Conservation (phyloP, 2,888 invertebrate genomes). For the Campaea margaritaria region DNA sequence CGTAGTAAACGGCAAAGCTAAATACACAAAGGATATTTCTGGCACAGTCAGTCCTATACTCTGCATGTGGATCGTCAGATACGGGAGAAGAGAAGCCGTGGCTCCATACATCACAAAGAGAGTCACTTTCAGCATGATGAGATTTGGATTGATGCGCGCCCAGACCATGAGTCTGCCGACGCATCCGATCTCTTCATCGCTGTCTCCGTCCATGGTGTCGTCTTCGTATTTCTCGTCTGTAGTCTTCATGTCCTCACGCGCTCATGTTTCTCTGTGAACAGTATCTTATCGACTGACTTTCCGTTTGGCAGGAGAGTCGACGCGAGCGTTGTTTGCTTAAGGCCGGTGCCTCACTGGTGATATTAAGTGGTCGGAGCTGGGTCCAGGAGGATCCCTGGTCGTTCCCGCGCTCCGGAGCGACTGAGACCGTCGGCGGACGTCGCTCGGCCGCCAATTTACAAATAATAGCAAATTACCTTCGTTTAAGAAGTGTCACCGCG, state of each 20-base stretch:
- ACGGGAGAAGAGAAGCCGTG: conserved; percentile 93
- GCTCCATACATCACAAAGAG: conserved; percentile 94
- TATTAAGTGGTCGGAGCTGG: conserved; percentile 55
- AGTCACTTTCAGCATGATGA: conserved; percentile 92
- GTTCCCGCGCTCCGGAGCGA: conserved; percentile 71
- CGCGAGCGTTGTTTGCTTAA: conserved; percentile 72
- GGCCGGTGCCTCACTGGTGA: conserved; percentile 52
- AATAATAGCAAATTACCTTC: conserved; percentile 85
- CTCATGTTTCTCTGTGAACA: conserved; percentile 68
- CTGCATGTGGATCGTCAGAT: conserved; percentile 96
- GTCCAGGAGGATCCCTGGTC: conserved; percentile 62
- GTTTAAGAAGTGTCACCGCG: conserved; percentile 83
- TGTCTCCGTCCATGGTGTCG: conserved; percentile 77
- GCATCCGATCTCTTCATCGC: conserved; percentile 68
- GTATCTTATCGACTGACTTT: conserved; percentile 81
- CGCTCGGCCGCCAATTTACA: conserved; percentile 81
- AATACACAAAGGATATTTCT: conserved; percentile 94
- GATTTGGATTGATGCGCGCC: conserved; percentile 89
- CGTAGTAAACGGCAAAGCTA: conserved; percentile 93
- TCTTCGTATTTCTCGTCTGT: conserved; percentile 74
- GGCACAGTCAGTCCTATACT: conserved; percentile 94
- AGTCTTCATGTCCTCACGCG: conserved; percentile 69
- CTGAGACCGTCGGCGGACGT: conserved; percentile 77
- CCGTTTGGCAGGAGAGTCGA: conserved; percentile 59
- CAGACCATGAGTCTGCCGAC: conserved; percentile 77